phyloP scores from a whole-genome alignment of 2,888 invertebrate species.

The Volucella inflata region DNA sequence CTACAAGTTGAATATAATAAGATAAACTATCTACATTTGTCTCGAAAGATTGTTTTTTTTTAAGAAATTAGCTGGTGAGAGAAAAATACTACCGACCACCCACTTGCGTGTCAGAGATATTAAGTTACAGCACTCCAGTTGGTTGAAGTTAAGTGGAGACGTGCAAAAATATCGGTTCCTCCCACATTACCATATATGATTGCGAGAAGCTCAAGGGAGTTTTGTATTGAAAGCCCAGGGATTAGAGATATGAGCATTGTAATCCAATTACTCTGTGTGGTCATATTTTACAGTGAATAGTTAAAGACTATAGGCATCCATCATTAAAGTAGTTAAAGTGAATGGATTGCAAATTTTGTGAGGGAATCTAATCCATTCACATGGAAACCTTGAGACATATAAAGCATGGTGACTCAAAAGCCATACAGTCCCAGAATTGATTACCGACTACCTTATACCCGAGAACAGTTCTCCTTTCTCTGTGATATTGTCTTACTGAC shows the following conservation, averaged over 20 bases:
- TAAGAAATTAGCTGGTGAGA: conserved; percentile 9
- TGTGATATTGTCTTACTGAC: too few relatives aligned
- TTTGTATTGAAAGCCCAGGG: not conserved
- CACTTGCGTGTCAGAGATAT: conserved; percentile 33
- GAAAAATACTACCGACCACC: conserved; percentile 27
- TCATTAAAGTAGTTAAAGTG: conserved; percentile 30
- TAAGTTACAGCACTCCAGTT: conserved; percentile 28
- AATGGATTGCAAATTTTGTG: conserved; percentile 49
- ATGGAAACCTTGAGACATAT: not conserved
- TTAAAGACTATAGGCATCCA: conserved; percentile 28
- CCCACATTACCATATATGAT: conserved; percentile 24
- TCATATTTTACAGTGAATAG: conserved; percentile 34
- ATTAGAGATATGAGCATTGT: not conserved
- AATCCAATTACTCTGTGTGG: conserved; percentile 1
- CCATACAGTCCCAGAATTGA: too few relatives aligned
- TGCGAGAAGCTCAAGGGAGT: conserved; percentile 25
- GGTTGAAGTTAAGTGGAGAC: conserved; percentile 50
- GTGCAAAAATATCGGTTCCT: conserved; percentile 38
- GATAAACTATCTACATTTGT: not conserved
- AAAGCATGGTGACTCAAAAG: too few relatives aligned
- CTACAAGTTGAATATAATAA: conserved; percentile 31
- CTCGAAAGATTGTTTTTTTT: not conserved
- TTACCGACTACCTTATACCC: too few relatives aligned
- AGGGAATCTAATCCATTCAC: conserved; percentile 13
- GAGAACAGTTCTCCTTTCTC: too few relatives aligned